A percentile compares a stretch with the other conserved stretches of the same genome.
phyloP scores from a whole-genome alignment of 2,888 invertebrate genomes.

The Torymus texanus region DNA sequence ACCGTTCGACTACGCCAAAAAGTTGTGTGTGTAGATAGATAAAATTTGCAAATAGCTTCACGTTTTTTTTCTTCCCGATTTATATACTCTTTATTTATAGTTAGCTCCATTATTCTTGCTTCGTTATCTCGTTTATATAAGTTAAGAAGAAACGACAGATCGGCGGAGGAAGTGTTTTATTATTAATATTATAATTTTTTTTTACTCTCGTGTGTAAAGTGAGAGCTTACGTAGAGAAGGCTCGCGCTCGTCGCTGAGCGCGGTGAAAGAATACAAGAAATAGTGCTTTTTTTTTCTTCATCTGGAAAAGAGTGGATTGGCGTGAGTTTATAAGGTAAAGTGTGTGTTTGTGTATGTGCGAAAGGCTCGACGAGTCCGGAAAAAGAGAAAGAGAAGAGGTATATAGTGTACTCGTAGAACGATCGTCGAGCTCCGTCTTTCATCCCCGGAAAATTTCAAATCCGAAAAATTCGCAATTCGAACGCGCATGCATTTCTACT shows the following conservation, averaged over 20 bases:
- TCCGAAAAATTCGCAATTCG: slow-evolving; percentile 36
- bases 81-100: background rate
- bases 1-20: slow-evolving; percentile 37
- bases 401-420: background rate
- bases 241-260: slow-evolving; percentile 30
- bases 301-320: background rate
- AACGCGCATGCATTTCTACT: slow-evolving; percentile 40
- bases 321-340: too few relatives aligned
- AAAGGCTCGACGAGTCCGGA: slow-evolving; percentile 14
- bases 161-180: slow-evolving; percentile 41
- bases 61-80: slow-evolving; percentile 21
- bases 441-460: slow-evolving; percentile 29
- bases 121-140: slow-evolving; percentile 12
- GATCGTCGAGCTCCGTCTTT: background rate
- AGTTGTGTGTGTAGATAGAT: slow-evolving; percentile 23
- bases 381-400: background rate
- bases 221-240: slow-evolving; percentile 37
- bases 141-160: slow-evolving; percentile 45
- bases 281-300: slow-evolving; percentile 27
- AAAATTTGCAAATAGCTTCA: slow-evolving; percentile 42
- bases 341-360: too few relatives aligned
- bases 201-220: too few relatives aligned
- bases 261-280: slow-evolving; percentile 41
- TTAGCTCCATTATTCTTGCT: background rate
- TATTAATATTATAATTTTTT: too few relatives aligned